Percentiles rank a stretch among this genome's conserved stretches.
These are phyloP conservation scores for Nomada flava DNA, from an alignment of 2,888 invertebrate genomes.

Conservation along the genomic window DNA sequence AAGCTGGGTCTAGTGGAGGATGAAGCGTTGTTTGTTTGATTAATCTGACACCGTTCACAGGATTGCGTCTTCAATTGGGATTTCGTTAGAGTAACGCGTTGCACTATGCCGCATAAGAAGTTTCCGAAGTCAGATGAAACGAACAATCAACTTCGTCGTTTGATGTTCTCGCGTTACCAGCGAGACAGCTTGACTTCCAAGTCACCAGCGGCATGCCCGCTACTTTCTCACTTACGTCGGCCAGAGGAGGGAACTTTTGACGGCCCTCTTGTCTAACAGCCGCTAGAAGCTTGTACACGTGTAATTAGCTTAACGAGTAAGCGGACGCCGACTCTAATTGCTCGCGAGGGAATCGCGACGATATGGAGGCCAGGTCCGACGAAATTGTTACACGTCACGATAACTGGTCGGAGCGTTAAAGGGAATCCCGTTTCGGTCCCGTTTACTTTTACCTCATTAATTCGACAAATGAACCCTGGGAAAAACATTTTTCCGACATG, in stretches of 20 bases:
- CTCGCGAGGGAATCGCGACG: constrained; percentile 39
- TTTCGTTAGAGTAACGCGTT: not conserved
- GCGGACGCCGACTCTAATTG: constrained; percentile 57
- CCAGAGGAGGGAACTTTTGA: constrained; percentile 50
- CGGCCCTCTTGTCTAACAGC: constrained; percentile 39
- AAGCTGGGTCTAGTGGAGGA: no score
- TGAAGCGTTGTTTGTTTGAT: no score
- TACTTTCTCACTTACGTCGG: constrained; percentile 43
- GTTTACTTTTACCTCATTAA: constrained; percentile 32
- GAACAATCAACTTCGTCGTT: not conserved
- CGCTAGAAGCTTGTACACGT: constrained; percentile 59
- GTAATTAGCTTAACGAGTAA: constrained; percentile 67
- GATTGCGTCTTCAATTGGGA: not conserved
- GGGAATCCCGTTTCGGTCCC: constrained; percentile 10
- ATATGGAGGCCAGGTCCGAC: constrained; percentile 25
- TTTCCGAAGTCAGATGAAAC: not conserved
- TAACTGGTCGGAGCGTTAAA: constrained; percentile 15
- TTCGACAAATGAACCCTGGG: not conserved
- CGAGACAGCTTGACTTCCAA: not conserved
- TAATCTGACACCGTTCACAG: no score
- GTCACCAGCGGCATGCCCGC: not conserved
- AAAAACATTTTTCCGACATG: constrained; percentile 20
- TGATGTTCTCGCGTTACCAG: not conserved
- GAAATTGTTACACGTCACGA: constrained; percentile 42
- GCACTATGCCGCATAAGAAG: not conserved